These are phyloP conservation scores for Eretmochelys imbricata DNA, from an alignment of 2,113 vertebrate genomes.

Conservation along the genomic window DNA sequence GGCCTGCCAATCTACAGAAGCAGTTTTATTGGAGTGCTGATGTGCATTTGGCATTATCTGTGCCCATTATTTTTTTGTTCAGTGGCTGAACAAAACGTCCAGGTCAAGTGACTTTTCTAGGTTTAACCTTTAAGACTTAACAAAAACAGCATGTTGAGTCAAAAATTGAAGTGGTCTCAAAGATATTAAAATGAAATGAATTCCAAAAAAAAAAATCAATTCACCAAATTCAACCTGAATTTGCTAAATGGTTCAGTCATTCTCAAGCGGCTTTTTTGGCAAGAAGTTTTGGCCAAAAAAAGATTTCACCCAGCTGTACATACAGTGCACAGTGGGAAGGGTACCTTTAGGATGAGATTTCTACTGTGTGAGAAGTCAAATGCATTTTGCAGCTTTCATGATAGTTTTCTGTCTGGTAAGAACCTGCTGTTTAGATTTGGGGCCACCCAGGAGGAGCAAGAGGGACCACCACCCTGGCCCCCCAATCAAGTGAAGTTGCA, in stretches of 20 bases:
- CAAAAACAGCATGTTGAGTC: not conserved
- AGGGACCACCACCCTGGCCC: not conserved
- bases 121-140: not conserved
- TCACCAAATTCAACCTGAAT: not conserved
- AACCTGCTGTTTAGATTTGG: not conserved
- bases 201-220: not conserved
- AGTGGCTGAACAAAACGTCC: not conserved
- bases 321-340: not conserved
- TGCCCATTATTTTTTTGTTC: not conserved
- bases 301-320: not conserved
- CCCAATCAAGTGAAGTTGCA: not conserved
- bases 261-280: not conserved
- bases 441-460: not conserved
- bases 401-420: not conserved
- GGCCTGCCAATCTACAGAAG: not conserved
- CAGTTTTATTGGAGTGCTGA: not conserved
- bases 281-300: not conserved
- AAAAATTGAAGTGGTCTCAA: not conserved
- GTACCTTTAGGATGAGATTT: not conserved
- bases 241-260: not conserved
- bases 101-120: no score
- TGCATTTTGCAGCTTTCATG: not conserved
- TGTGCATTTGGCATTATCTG: not conserved
- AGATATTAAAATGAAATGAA: not conserved
- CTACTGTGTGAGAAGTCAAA: not conserved